Percentiles rank a stretch among this genome's conserved stretches.
Evolutionary conservation across 2,888 invertebrate genomes (phyloP).

Genomic region (Punctoribates punctum): DNA sequence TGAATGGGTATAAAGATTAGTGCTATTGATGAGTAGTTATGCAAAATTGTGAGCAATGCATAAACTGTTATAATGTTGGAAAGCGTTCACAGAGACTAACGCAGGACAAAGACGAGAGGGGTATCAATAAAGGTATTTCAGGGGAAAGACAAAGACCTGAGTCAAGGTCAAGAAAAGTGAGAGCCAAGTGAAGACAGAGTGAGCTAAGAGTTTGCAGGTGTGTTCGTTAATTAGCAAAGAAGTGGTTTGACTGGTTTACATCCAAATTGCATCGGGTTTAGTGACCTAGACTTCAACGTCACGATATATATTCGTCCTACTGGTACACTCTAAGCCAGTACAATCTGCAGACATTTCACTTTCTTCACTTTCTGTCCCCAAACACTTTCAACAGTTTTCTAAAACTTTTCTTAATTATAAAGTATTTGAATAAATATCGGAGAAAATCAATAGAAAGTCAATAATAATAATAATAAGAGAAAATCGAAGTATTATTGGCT

Average conservation of each 20-base stretch:
- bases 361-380: conserved; percentile 11
- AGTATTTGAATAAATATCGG: neutral
- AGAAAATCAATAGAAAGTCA: neutral
- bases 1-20: neutral
- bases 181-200: neutral
- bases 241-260: conserved; percentile 27
- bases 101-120: conserved; percentile 32
- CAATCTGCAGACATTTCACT: conserved; percentile 1
- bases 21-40: conserved; percentile 8
- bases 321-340: conserved; percentile 12
- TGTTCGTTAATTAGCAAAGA: conserved; percentile 22
- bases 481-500: conserved; percentile 3
- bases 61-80: conserved; percentile 23
- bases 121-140: conserved; percentile 18
- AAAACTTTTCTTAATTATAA: neutral
- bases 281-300: conserved; percentile 22
- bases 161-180: conserved; percentile 43
- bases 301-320: conserved; percentile 28
- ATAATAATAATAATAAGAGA: neutral
- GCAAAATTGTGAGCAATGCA: conserved; percentile 23
- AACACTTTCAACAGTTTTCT: neutral
- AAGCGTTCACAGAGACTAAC: conserved; percentile 1
- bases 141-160: conserved; percentile 41
- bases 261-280: conserved; percentile 33
- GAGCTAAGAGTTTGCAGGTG: conserved; percentile 25